Conservation (phyloP, 2,797 vertebrate species). For the Acanthurus leucopareius region DNA sequence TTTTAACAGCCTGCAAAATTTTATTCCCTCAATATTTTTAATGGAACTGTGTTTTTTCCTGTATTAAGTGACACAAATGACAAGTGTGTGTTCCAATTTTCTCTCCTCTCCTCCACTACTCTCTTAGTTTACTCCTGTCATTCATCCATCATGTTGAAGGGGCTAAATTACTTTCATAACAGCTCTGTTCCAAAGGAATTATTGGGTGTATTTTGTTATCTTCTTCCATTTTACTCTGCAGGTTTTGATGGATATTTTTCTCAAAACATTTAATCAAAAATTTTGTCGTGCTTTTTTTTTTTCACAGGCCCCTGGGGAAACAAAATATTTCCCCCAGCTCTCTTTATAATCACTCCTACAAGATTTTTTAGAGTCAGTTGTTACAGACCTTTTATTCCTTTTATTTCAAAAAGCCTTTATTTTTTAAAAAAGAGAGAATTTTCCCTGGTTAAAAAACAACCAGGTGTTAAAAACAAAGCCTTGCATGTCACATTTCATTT, state of each 20-base stretch:
- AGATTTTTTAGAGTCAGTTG: neutral
- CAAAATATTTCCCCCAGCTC: neutral
- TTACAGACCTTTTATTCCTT: neutral
- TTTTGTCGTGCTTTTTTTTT: neutral
- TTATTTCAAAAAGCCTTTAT: conserved; percentile 10
- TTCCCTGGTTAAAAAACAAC: conserved; percentile 17
- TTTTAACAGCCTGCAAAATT: too few species aligned
- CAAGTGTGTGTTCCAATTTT: neutral
- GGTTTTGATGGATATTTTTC: neutral
- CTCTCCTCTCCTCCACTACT: neutral
- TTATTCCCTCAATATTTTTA: too few species aligned
- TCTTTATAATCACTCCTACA: neutral
- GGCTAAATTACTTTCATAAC: conserved; percentile 18
- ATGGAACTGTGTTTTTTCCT: neutral
- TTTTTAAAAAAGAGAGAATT: neutral
- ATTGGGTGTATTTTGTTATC: neutral
- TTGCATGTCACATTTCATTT: conserved; percentile 20
- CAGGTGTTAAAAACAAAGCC: neutral
- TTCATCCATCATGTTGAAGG: neutral
- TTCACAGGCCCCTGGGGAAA: neutral
- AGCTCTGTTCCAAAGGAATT: neutral
- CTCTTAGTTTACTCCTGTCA: neutral
- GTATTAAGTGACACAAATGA: neutral
- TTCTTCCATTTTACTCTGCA: neutral
- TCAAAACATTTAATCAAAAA: neutral